phyloP scores from a whole-genome alignment of 2,797 vertebrate genomes.

The Mormyrops boulengeri region DNA sequence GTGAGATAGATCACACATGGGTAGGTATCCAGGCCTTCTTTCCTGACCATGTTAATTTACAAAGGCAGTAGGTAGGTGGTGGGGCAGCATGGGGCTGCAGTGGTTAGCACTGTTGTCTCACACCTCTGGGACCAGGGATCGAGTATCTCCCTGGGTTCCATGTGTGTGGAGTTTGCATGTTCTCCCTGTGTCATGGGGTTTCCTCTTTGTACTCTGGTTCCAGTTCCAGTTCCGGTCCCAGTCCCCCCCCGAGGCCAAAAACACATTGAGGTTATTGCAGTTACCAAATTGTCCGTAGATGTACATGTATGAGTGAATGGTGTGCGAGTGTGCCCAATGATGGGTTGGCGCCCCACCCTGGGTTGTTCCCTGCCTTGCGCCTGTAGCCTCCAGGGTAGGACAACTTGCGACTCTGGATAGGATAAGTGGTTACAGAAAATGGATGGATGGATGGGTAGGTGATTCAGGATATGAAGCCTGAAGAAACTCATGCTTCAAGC shows the following conservation, averaged over 20 bases:
- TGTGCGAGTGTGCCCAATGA: neutral
- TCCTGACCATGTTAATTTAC: neutral
- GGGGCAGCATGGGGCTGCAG: neutral
- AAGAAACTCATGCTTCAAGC: neutral
- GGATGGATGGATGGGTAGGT: neutral
- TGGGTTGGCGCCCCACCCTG: neutral
- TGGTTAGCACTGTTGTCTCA: neutral
- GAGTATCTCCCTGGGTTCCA: neutral
- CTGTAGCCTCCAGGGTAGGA: neutral
- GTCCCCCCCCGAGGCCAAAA: neutral
- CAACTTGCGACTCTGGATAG: neutral
- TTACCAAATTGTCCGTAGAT: neutral
- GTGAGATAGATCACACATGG: neutral
- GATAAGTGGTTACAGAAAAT: neutral
- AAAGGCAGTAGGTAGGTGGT: neutral
- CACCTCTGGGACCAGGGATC: neutral
- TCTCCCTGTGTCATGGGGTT: neutral
- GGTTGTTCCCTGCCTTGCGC: neutral
- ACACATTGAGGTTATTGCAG: neutral
- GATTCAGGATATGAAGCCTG: neutral
- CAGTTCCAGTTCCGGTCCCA: neutral
- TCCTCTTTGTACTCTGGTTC: neutral
- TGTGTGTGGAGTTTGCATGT: neutral
- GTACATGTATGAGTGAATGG: neutral
- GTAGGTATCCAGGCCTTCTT: neutral